Evolutionary conservation across 2,888 invertebrate genomes (phyloP).

Genomic region (Hemithea aestivaria): DNA sequence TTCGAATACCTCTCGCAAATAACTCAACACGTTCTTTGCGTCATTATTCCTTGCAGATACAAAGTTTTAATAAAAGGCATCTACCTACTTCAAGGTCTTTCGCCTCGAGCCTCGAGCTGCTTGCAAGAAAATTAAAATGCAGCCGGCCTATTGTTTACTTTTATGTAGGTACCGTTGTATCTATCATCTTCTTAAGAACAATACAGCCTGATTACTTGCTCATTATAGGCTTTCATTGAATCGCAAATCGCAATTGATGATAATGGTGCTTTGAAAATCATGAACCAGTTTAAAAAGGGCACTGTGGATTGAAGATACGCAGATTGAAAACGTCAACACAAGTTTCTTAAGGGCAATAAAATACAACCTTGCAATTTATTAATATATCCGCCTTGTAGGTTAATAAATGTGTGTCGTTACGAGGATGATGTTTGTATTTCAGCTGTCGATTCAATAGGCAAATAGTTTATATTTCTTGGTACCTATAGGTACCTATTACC

Average conservation of each 20-base stretch:
- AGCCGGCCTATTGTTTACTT: slow-evolving; percentile 28
- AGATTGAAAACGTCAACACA: slow-evolving; percentile 4
- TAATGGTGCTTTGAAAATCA: slow-evolving; percentile 19
- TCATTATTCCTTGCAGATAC: slow-evolving; percentile 12
- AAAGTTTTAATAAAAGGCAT: slow-evolving; percentile 2
- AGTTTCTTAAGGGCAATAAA: not conserved
- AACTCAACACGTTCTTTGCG: slow-evolving; percentile 24
- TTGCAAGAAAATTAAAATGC: slow-evolving; percentile 20
- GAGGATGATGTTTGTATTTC: no score
- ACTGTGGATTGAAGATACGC: not conserved
- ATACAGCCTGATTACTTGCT: slow-evolving; percentile 27
- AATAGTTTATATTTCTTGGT: no score
- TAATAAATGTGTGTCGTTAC: no score
- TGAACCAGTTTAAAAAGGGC: slow-evolving; percentile 10
- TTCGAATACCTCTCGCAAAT: slow-evolving; percentile 33
- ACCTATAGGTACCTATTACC: no score
- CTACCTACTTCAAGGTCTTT: slow-evolving; percentile 16
- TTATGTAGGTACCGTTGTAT: slow-evolving; percentile 18
- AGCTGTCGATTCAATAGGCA: no score
- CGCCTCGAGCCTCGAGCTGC: slow-evolving; percentile 4
- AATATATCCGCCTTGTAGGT: no score
- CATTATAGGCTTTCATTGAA: slow-evolving; percentile 27
- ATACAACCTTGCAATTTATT: no score
- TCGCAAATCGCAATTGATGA: slow-evolving; percentile 18
- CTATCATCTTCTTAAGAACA: slow-evolving; percentile 30